phyloP scores from a whole-genome alignment of 2,888 invertebrate genomes.

The Phorcus lineatus region DNA sequence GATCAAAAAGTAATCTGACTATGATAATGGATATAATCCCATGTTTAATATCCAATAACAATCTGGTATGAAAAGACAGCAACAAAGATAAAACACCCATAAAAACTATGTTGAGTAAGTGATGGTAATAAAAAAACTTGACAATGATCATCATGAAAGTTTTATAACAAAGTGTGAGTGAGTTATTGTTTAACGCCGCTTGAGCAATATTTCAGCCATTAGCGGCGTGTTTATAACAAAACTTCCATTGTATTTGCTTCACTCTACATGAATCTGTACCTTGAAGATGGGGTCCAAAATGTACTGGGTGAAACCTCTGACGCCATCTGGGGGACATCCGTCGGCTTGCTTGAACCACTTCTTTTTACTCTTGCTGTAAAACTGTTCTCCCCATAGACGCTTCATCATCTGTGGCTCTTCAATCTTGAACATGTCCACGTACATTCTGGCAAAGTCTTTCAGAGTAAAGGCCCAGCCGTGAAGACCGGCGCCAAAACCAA shows the following conservation, averaged over 20 bases:
- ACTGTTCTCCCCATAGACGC: slow-evolving; percentile 96
- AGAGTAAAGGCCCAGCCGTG: slow-evolving; percentile 99
- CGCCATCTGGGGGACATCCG: slow-evolving; percentile 37
- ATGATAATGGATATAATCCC: too few relatives aligned
- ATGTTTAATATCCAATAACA: too few relatives aligned
- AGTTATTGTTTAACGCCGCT: too few relatives aligned
- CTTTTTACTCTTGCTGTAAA: slow-evolving; percentile 97
- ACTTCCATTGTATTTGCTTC: background rate
- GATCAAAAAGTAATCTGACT: too few relatives aligned
- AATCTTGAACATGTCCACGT: slow-evolving; percentile 97
- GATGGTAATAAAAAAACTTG: too few relatives aligned
- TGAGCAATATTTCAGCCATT: too few relatives aligned
- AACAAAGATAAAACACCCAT: too few relatives aligned
- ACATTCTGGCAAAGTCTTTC: slow-evolving; percentile 99
- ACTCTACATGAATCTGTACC: slow-evolving; percentile 77
- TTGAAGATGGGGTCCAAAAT: slow-evolving; percentile 99
- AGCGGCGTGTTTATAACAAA: too few relatives aligned
- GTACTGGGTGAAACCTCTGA: slow-evolving; percentile 98
- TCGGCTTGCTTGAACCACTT: slow-evolving; percentile 86
- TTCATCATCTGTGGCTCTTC: slow-evolving; percentile 95
- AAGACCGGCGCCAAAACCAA: slow-evolving; percentile 99
- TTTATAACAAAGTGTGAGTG: too few relatives aligned
- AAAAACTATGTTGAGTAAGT: too few relatives aligned
- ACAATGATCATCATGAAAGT: too few relatives aligned
- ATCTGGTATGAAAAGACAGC: too few relatives aligned